These are phyloP conservation scores for Allacma fusca DNA, from an alignment of 2,888 invertebrate genomes.

Conservation along the genomic window DNA sequence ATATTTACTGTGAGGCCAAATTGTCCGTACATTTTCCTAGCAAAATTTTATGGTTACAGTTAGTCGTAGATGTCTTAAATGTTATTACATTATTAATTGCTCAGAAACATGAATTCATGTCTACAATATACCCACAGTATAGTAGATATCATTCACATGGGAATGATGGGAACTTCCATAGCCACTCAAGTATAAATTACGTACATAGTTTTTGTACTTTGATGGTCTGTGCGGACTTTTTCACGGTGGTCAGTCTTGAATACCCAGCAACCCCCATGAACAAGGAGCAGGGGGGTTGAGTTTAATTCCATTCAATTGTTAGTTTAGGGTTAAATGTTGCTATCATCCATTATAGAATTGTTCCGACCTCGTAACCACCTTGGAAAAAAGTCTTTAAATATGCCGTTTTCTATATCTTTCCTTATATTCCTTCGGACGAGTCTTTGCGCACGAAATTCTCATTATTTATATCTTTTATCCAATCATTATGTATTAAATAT, in stretches of 20 bases:
- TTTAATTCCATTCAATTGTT: conserved; percentile 27
- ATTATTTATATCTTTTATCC: background rate
- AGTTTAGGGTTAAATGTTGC: conserved; percentile 29
- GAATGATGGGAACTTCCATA: background rate
- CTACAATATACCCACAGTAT: too few species aligned
- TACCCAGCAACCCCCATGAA: conserved; percentile 14
- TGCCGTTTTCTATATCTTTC: background rate
- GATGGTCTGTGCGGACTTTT: too few species aligned
- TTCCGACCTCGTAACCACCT: conserved; percentile 30
- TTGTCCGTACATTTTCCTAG: too few species aligned
- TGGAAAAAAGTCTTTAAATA: background rate
- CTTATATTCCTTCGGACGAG: background rate
- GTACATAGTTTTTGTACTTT: too few species aligned
- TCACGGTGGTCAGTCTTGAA: conserved; percentile 31
- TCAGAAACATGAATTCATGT: too few species aligned
- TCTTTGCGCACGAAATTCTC: conserved; percentile 31
- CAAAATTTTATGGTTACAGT: too few species aligned
- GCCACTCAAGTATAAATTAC: too few species aligned
- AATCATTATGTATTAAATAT: background rate
- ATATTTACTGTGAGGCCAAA: too few species aligned
- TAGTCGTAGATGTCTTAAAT: too few species aligned
- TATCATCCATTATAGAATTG: conserved; percentile 23
- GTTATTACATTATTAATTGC: too few species aligned
- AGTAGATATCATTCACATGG: too few species aligned
- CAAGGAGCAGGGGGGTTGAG: conserved; percentile 22